Base-by-base conservation (phyloP, 1,140 invertebrate species). In the Pseudomyrmex concolor region DNA sequence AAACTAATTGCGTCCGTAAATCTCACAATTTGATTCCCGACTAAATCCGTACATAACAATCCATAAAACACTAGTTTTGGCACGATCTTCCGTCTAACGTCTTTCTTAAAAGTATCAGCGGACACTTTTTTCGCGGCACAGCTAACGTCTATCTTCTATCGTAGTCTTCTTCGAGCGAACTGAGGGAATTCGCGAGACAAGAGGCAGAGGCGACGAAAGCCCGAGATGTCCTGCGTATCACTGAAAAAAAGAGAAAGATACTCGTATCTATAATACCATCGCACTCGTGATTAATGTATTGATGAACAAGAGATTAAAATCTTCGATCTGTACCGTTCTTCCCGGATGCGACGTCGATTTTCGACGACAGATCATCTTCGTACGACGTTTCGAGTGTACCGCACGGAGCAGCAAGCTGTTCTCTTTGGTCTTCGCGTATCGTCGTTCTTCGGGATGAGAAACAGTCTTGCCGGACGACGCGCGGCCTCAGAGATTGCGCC, bases 271-370 rank as follows among this genome's bases (percentile, higher is more conserved):
- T 2, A 22, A 13, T 55, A 45, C 10, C 15, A 43, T 22, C n/a
- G 13, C 55, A 10, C 9, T 60, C 17, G 17, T 43, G 19, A 15
- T 17, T 66, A 63, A 74, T 2, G 34, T 34, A 34, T 7, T 34
- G 34, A 34, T 4, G 34, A 25, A 48, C 15, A n/a, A 48, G 45
- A 63, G 12, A 82, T 17, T 34, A 72, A 54, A 2, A 2, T n/a
- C 48, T n/a, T 84, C 66, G n/a, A 59, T 62, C 48, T 68, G 72
- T 86, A 77, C 78, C 84, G 17, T 87, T 77, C 59, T 86, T 76
- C 72, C 12, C 2, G 62, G 7, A 5, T 54, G 54, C 22, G 34
- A n/a, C 2, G 17, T 19, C 19, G 13, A 34, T 34, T 34, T 34
- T 34, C n/a, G 57, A 17, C 7, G 1, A 15, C 55, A 43, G 5